Evolutionary conservation across 2,797 vertebrate genomes (phyloP).

Genomic region (Erpetoichthys calabaricus): DNA sequence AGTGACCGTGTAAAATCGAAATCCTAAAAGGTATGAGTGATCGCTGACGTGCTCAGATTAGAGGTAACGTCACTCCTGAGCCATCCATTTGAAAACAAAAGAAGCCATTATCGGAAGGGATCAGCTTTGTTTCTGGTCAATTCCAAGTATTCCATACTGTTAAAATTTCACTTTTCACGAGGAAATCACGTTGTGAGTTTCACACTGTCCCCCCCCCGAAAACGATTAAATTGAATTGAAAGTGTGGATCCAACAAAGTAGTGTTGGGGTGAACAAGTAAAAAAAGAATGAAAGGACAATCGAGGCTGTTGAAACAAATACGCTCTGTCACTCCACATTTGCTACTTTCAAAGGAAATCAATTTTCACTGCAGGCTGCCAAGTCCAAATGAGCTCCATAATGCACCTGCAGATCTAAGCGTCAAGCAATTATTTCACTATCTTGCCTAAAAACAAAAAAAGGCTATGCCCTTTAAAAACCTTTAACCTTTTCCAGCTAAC

Average conservation of each 20-base stretch:
- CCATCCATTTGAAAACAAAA: too few relatives aligned
- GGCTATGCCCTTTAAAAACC: constrained; percentile 64
- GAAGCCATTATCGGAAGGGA: too few relatives aligned
- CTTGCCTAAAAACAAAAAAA: constrained; percentile 79
- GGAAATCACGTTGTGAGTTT: too few relatives aligned
- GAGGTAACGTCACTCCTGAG: too few relatives aligned
- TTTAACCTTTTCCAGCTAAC: constrained; percentile 87
- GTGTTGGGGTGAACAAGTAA: constrained; percentile 23
- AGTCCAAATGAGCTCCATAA: constrained; percentile 70
- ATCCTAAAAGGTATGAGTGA: too few relatives aligned
- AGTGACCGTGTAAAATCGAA: too few relatives aligned
- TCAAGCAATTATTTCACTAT: constrained; percentile 75
- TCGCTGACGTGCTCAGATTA: too few relatives aligned
- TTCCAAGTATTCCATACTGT: too few relatives aligned
- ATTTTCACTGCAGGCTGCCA: constrained; percentile 55
- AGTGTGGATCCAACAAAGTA: constrained; percentile 41
- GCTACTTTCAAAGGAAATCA: constrained; percentile 46
- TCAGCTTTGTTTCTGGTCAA: too few relatives aligned
- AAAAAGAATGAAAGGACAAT: constrained; percentile 45
- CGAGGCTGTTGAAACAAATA: constrained; percentile 57
- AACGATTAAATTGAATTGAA: constrained; percentile 8
- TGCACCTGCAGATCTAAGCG: constrained; percentile 72
- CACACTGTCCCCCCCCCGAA: background rate
- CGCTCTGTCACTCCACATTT: constrained; percentile 60
- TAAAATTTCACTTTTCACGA: too few relatives aligned